Evolutionary conservation across 2,888 invertebrate genomes (phyloP).

Genomic region (Eledona agricola): DNA sequence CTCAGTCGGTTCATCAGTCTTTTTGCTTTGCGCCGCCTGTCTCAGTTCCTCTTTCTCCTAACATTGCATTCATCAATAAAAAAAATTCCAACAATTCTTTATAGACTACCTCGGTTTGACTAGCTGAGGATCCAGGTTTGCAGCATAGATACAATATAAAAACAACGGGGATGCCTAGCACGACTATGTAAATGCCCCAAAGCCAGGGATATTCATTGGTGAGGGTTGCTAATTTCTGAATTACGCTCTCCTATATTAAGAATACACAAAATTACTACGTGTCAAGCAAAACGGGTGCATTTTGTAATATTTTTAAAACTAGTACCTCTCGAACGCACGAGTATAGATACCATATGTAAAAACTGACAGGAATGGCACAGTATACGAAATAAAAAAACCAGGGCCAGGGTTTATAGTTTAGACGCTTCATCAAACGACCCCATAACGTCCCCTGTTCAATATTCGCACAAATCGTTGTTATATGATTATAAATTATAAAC

Average conservation of each 20-base stretch:
- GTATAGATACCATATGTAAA: constrained; percentile 76
- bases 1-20: constrained; percentile 74
- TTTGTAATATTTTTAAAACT: too few relatives aligned
- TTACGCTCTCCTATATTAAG: constrained; percentile 75
- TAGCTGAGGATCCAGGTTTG: constrained; percentile 61
- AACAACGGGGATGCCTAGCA: constrained; percentile 80
- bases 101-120: constrained; percentile 48
- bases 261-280: constrained; percentile 44
- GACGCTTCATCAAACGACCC: constrained; percentile 76
- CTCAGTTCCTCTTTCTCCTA: constrained; percentile 63
- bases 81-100: constrained; percentile 8
- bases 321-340: constrained; percentile 74
- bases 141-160: constrained; percentile 85
- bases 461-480: too few relatives aligned
- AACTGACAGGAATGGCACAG: constrained; percentile 74
- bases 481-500: constrained; percentile 19
- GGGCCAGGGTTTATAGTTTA: constrained; percentile 82
- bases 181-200: constrained; percentile 85
- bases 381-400: constrained; percentile 84
- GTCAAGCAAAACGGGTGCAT: too few relatives aligned
- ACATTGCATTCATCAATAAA: constrained; percentile 16
- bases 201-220: constrained; percentile 90
- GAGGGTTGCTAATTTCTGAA: constrained; percentile 78
- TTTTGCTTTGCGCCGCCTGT: constrained; percentile 70
- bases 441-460: constrained; percentile 67